Conservation (phyloP, 2,113 vertebrate species). For the Antechinus stuartii region DNA sequence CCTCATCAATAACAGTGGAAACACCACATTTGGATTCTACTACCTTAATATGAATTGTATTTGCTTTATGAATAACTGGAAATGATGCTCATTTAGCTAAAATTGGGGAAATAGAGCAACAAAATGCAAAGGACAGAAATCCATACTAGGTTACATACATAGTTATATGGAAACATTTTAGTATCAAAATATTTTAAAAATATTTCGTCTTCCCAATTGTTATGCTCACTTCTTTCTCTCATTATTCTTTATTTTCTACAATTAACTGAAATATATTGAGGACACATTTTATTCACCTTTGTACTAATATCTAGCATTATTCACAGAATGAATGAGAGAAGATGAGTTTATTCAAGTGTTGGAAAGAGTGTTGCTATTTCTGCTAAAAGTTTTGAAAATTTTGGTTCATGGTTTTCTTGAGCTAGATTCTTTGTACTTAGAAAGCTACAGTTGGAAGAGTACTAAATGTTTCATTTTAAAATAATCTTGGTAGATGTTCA, state of each 20-base stretch:
- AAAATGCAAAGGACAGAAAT: neutral
- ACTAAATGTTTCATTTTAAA: neutral
- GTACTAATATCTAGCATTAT: neutral
- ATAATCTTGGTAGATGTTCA: neutral
- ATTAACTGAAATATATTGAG: neutral
- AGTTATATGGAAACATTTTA: neutral
- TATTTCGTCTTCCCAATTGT: neutral
- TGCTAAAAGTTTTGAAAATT: neutral
- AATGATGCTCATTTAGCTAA: neutral
- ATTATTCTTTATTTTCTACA: neutral
- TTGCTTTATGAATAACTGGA: neutral
- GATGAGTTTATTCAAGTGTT: neutral
- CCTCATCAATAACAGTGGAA: neutral
- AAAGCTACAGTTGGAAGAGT: slow-evolving; percentile 55
- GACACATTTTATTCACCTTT: neutral
- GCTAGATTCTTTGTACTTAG: slow-evolving; percentile 50
- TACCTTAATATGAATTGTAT: neutral
- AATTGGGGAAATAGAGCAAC: neutral
- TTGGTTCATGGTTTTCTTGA: neutral
- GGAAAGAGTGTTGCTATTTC: neutral
- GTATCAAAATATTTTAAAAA: neutral
- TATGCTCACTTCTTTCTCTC: neutral
- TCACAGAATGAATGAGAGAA: neutral
- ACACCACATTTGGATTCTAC: neutral
- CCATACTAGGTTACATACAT: neutral